Percentiles rank a stretch among this genome's conserved stretches.
Conservation (phyloP, 2,888 invertebrate genomes). For the Chrysolina oricalcia region DNA sequence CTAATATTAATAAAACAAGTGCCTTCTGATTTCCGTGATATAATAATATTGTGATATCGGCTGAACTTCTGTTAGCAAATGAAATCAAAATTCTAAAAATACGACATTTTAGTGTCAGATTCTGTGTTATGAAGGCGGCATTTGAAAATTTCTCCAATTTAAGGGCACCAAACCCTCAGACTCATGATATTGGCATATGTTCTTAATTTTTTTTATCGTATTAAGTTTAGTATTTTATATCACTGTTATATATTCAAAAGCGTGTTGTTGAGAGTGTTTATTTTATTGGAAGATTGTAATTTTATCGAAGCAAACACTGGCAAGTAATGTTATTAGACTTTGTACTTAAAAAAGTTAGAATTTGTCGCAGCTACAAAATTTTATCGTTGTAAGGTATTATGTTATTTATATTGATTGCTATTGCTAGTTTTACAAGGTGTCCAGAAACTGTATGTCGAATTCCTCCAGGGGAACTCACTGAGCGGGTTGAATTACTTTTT, state of each 20-base stretch:
- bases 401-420: constrained; percentile 39
- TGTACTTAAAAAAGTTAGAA: constrained; percentile 41
- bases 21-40: background rate
- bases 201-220: constrained; percentile 45
- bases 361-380: constrained; percentile 41
- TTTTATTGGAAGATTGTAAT: constrained; percentile 46
- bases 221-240: constrained; percentile 49
- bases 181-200: constrained; percentile 46
- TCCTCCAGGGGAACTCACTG: background rate
- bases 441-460: constrained; percentile 10
- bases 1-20: background rate
- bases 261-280: constrained; percentile 47
- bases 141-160: background rate
- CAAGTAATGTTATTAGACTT: constrained; percentile 23
- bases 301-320: constrained; percentile 30
- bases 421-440: constrained; percentile 36
- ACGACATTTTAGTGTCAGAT: too few relatives aligned
- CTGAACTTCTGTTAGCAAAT: background rate
- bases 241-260: constrained; percentile 45
- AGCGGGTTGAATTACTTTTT: background rate
- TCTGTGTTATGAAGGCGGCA: background rate
- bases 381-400: constrained; percentile 34
- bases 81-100: background rate
- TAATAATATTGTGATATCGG: background rate
- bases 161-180: constrained; percentile 16